A percentile compares a stretch with the other conserved stretches of the same genome.
These are phyloP conservation scores for Cichlasoma orientale DNA, from an alignment of 2,797 vertebrate genomes.

Conservation along the genomic window DNA sequence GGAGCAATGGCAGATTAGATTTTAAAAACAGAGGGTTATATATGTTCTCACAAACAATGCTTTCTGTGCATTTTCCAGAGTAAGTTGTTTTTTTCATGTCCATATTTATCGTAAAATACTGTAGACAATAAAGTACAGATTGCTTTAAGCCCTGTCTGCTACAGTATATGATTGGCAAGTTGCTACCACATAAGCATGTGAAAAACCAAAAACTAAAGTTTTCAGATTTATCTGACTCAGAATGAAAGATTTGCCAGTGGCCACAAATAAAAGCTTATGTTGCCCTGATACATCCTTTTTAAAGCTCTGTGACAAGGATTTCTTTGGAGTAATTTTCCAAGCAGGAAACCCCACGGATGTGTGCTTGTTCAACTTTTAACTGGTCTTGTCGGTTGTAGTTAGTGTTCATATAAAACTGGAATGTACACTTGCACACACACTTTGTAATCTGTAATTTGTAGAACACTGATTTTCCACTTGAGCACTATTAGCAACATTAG, in stretches of 20 bases:
- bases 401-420: not conserved
- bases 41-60: too few species aligned
- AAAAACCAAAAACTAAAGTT: not conserved
- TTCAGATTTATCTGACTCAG: not conserved
- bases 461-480: too few species aligned
- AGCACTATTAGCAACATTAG: not conserved
- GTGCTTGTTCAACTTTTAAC: not conserved
- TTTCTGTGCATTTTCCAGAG: not conserved
- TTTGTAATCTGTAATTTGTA: not conserved
- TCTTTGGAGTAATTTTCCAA: not conserved
- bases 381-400: not conserved
- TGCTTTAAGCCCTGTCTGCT: not conserved
- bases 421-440: not conserved
- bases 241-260: accelerated
- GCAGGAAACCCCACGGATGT: not conserved
- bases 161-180: not conserved
- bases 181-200: not conserved
- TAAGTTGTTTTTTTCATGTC: too few species aligned
- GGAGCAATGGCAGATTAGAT: not conserved
- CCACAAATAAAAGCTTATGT: not conserved
- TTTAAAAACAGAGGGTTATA: not conserved
- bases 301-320: not conserved
- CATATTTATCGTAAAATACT: not conserved
- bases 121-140: not conserved
- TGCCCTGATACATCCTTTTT: not conserved